Evolutionary conservation across 53 echinoderm and acorn worm species (phyloP), one percentile per base, ranked within the genome.

Genomic region (Pentamera pediparva): DNA sequence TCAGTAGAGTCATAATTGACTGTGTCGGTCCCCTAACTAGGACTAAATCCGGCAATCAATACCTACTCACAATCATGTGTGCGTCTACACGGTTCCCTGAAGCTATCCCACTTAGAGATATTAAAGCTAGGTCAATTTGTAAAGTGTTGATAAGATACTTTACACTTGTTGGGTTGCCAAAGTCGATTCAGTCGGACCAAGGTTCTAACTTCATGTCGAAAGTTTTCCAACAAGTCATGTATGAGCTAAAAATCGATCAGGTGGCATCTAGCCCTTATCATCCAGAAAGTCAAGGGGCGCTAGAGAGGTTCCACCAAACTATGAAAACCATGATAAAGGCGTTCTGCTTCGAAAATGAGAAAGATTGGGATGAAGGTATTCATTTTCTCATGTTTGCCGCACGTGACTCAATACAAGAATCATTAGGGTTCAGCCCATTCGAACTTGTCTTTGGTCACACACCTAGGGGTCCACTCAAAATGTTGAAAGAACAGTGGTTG

Each of bases 271-370:
- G 88, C 54, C 79, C 83, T 10, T 88, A 88, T 53, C 82, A 87
- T 35, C 79, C 83, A 32, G 88, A 83, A 22, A 75, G 69, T 7
- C 80, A 89, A 29, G 89, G 89, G 18, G 84, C 84, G 26, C 63
- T 89, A 13, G 89, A 84, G 52, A 56, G 89, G 11, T 88, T 80
- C 50, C 84, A 88, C 29, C 78, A 75, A 34, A 84, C 80, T 3
- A n/a, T 13, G 53, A 17, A 53, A 13, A 88, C 50, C 29, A 84
- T 79, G 79, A 50, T 88, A 17, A 84, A 57, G 24, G 69, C 59
- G 6, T 79, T 36, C 32, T 84, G 80, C 61, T 13, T 61, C 34
- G 71, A 81, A 15, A 17, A 32, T 36, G 67, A 78, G 56, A 78
- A 67, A 33, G 65, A 78, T 25, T 69, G 75, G 81, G 81, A 76